Percentiles rank a stretch among this genome's conserved stretches.
These are phyloP conservation scores for Lycopodina hypogea DNA, from an alignment of 37 sponge, comb jelly and placozoan species.

Conservation along the genomic window DNA sequence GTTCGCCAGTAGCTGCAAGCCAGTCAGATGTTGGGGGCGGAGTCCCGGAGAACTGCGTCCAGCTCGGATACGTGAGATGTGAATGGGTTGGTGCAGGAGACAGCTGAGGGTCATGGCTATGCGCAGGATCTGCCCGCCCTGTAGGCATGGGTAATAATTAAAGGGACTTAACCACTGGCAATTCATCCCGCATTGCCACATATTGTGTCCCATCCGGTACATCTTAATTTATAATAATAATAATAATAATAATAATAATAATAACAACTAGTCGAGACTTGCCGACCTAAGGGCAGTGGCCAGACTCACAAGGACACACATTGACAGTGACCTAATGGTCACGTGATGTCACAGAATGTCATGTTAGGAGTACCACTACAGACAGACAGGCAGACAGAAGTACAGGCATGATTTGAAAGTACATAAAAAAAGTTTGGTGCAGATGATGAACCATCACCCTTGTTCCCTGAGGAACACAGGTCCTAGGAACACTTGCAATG, in stretches of 20 bases:
- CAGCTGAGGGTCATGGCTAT: constrained; percentile 77
- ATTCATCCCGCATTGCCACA: not conserved
- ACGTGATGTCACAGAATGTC: too few relatives aligned
- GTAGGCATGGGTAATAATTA: not conserved
- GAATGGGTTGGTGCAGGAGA: constrained; percentile 65
- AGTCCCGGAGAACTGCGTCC: constrained; percentile 89
- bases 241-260: not conserved
- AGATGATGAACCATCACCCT: too few relatives aligned
- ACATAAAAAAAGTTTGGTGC: too few relatives aligned
- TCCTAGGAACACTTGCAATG: too few relatives aligned
- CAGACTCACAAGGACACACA: not conserved
- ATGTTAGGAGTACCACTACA: too few relatives aligned
- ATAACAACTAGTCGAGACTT: not conserved
- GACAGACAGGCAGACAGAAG: too few relatives aligned
- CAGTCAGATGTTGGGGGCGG: constrained; percentile 86
- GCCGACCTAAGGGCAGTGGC: not conserved
- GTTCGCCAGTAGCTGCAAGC: constrained; percentile 47
- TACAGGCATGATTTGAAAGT: too few relatives aligned
- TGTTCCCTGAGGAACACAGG: too few relatives aligned
- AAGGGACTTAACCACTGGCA: not conserved
- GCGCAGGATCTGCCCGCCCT: constrained; percentile 96
- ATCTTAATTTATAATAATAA: not conserved
- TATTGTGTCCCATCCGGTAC: not conserved
- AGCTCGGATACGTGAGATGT: constrained; percentile 71
- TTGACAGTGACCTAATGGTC: too few relatives aligned